phyloP scores from a whole-genome alignment of 2,113 vertebrate species.

The Porphyrio hochstetteri region DNA sequence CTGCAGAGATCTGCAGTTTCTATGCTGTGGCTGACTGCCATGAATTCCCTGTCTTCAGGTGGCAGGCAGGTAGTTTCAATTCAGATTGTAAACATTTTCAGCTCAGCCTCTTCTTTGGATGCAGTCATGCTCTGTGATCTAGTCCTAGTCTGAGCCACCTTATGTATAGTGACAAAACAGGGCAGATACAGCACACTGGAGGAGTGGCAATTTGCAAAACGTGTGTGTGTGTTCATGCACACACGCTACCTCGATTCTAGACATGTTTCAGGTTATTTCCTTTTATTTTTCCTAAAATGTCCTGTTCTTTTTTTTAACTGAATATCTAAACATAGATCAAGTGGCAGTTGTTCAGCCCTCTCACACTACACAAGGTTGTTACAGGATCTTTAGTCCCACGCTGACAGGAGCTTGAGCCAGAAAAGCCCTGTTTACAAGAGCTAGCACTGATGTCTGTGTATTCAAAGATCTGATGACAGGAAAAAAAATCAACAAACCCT shows the following conservation, averaged over 20 bases:
- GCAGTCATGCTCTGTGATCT: neutral
- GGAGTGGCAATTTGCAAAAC: neutral
- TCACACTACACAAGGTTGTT: neutral
- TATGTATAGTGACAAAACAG: neutral
- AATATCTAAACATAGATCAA: neutral
- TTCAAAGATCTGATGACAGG: neutral
- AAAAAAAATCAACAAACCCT: neutral
- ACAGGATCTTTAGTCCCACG: neutral
- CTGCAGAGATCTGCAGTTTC: neutral
- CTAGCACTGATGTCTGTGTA: slow-evolving; percentile 18
- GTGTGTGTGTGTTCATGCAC: too few relatives aligned
- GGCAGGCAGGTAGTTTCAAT: neutral
- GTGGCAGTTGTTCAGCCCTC: neutral
- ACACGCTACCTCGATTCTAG: neutral
- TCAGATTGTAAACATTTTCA: neutral
- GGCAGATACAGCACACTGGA: neutral
- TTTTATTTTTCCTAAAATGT: neutral
- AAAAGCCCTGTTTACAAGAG: neutral
- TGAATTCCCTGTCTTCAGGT: neutral
- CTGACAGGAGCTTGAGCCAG: neutral
- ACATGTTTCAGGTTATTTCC: neutral
- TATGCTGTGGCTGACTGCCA: neutral
- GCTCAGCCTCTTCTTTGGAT: neutral
- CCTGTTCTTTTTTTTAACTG: neutral
- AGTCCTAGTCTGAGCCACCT: neutral